Evolutionary conservation across 2,797 vertebrate genomes (phyloP).

Genomic region (Bovichtus diacanthus): DNA sequence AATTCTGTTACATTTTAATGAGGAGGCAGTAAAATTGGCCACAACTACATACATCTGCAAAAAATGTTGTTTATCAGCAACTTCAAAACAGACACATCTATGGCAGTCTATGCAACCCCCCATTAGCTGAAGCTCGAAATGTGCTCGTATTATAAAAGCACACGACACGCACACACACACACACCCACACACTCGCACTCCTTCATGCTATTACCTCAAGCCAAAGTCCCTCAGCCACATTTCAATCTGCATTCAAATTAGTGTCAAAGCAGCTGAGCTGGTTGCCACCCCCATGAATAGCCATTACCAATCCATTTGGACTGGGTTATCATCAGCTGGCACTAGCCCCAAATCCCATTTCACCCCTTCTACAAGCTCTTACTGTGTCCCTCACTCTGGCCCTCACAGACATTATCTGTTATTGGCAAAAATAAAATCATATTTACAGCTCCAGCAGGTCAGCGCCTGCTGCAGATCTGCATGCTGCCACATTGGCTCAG

Average conservation of each 20-base stretch:
- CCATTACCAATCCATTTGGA: constrained; percentile 89
- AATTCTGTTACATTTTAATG: background rate
- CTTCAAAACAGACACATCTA: constrained; percentile 14
- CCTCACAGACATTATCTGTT: constrained; percentile 74
- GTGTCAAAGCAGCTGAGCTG: constrained; percentile 73
- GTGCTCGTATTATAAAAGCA: background rate
- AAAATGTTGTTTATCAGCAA: background rate
- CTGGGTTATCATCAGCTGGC: constrained; percentile 88
- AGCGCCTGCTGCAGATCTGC: background rate
- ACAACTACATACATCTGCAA: background rate
- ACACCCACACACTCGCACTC: constrained; percentile 3
- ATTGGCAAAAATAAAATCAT: constrained; percentile 43
- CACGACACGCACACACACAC: constrained; percentile 7
- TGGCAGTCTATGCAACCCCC: background rate
- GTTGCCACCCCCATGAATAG: constrained; percentile 81
- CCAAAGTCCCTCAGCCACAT: constrained; percentile 60
- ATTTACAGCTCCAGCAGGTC: constrained; percentile 4
- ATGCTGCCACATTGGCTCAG: background rate
- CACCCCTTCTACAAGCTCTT: constrained; percentile 87
- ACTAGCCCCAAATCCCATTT: constrained; percentile 90
- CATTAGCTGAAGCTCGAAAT: background rate
- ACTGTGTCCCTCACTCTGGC: constrained; percentile 80
- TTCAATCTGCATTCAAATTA: constrained; percentile 83
- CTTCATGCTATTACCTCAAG: constrained; percentile 58
- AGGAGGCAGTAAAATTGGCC: background rate